Base-by-base conservation (phyloP, 2,113 vertebrate species). In the Marcusenius ussheri region DNA sequence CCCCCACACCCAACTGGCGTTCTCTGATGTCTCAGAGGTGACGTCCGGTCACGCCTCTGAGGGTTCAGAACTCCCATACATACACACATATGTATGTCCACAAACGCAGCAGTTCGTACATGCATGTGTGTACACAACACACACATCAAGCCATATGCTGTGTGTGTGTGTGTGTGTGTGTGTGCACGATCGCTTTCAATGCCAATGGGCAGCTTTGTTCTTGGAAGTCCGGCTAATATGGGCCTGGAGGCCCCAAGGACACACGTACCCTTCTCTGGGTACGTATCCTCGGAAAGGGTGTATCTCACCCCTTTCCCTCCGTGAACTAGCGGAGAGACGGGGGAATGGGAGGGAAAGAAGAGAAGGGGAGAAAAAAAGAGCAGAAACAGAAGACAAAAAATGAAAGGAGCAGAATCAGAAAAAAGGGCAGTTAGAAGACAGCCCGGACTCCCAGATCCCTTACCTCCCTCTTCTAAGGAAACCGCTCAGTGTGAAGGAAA, bases 281-380 rank as follows among this genome's bases (percentile, higher is more conserved):
- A 99, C 96, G 97, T 97, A 95, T 99, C 98, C 97, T 99, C 98
- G 96, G 97, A 99, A 98, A 97, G 97, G 95, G 97, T 98, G 97
- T 98, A 99, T 95, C 98, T 98, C 97, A 98, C 96, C 94, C 98
- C 98, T 96, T 98, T 98, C 95, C 98, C 98, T 97, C 96, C 96
- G 96, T 99, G 98, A 93, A 99, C 98, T 99, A 96, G 95, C 95
- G 95, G 94, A 94, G 92, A 95, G 94, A 96, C 84, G 90, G 94
- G 93, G 90, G 93, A 94, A 94, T 90, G 92, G 1, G 93, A 92
- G 87, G 91, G 90, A 35, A 90, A 45, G 91, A 83, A 89, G 91
- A 89, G 21, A 21, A 31, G 47, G 84, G 39, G 19, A 39, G 83
- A 86, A 62, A 90, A 47, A 90, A 49, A 88, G 90, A 70, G 45